Base-by-base conservation (phyloP, 2,113 vertebrate species). In the Heliornis fulica region DNA sequence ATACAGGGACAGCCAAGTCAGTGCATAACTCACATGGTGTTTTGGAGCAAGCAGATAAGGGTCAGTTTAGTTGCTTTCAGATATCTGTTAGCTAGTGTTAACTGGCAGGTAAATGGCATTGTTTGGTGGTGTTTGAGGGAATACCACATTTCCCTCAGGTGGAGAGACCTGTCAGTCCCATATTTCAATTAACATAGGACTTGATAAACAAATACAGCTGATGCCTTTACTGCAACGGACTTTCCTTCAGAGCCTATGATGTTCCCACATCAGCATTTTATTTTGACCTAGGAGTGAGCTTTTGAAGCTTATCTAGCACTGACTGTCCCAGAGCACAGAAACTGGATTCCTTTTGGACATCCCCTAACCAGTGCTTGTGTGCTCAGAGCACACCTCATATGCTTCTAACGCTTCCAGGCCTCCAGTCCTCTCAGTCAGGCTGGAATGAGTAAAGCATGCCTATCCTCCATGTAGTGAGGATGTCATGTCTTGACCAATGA, bases 301-400 rank as follows among this genome's bases (percentile, higher is more conserved):
- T 85, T 82, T 71, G 22, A 85, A 90, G 22, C 4, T 59, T 22
- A 32, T 75, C 10, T 63, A 5, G 28, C 29, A 9, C 8, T 4
- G 2, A 13, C 5, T 53, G 7, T 32, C 12, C 25, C 34, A 81
- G 36, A 74, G 36, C 5, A 48, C 21, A 70, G 7, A 65, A 43
- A 3, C 31, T 57, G 28, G 5, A 61, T 83, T 89, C 23, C 54
- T 87, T 72, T 54, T 50, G 32, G 11, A 22, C 48, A 83, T 5
- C 43, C 38, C 20, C 19, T 20, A 43, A 40, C 7, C 0, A 1
- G 8, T 38, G 8, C 1, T 0, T 0, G 0, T 13, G 19, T 63
- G 7, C 32, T 59, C 38, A 68, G 38, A 51, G 14, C 16, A 63
- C 19, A 18, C 7, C 34, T 75, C 56, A 40, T n/a, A 16, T 75